Evolutionary conservation across 1,140 invertebrate species (phyloP), one percentile per base, ranked within the genome.

Genomic region (Lepidostoma basale): DNA sequence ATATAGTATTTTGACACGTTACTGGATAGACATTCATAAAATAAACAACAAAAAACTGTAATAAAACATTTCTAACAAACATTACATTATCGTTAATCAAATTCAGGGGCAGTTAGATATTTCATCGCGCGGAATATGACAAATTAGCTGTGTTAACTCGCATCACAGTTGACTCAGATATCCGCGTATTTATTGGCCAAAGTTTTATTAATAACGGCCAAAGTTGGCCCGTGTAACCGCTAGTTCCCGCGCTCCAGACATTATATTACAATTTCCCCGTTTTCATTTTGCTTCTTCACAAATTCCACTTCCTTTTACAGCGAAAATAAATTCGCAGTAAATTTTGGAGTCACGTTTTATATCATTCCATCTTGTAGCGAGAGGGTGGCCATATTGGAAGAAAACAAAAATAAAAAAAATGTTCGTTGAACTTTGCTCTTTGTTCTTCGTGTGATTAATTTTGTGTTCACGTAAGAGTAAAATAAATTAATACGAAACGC

Each of bases 261-360:
- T 67, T 59, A 59, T 59, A 45, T 67, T 33, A 39, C 54, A 54
- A 60, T 45, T 36, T 67, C 28, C 52, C 63, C 23, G n/a, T 67
- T 67, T 67, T 67, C 64, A 49, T 67, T 67, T 67, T 67, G 45
- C 42, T 60, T 49, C 64, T 66, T 45, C 39, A 47, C 64, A 67
- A 67, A 59, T 67, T 67, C 54, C 54, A 30, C 42, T 67, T 67
- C 54, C 64, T 58, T 67, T 67, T 67, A 59, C 14, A 67, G 47
- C 64, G 40, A 59, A 67, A 67, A 67, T 67, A 67, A 59, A 67
- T 67, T 67, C 54, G 64, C 64, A 67, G 64, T 67, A 67, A 67
- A 67, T 67, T 59, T 67, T 67, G 64, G 60, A 67, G 64, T 67
- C 64, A 67, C 64, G 64, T 67, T 67, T 67, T 67, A 67, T 67